Evolutionary conservation across 1,140 invertebrate genomes (phyloP), one percentile per base, ranked within the genome.

Genomic region (Pogonus chalceus): DNA sequence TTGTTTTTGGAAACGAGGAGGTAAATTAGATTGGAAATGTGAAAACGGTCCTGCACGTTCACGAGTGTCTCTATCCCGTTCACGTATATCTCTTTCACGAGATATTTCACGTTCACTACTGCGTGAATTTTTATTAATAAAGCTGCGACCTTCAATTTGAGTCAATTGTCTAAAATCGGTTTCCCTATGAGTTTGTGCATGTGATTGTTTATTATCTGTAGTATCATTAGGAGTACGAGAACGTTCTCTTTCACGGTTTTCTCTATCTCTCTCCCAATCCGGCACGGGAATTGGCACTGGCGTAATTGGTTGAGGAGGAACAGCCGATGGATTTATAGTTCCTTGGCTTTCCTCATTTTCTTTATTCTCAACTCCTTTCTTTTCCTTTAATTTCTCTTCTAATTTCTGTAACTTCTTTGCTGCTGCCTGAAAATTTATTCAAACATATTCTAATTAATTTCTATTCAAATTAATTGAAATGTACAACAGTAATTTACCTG

Each of bases 1-100:
- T 61, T 89, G 86, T 61, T 85, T 88, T 65, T 88, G 81, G 70
- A 94, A 92, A 37, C 90, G 76, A 31, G 90, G 90, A 24, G 90
- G 89, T 58, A 93, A 76, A 72, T 89, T 87, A 46, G 76, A 81
- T 68, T 88, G 83, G 68, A 87, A 90, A 47, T 81, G 79, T 9
- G 81, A 83, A 62, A 83, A 87, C 1, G 76, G 67, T 22, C 71
- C 68, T 10, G 72, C 69, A 37, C 68, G 63, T 54, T 69, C 66
- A 64, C 55, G 71, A 69, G 58, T 66, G 52, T 66, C 69, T 57
- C 56, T 61, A 20, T 65, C 62, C 9, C 60, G 54, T 21, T 53
- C 53, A 37, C 56, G 59, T 47, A 58, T 56, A 46, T 68, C 66
- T 26, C 69, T 58, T 39, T 75, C 73, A 20, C 72, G 65, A 23